Evolutionary conservation across 2,113 vertebrate species (phyloP).

Genomic region (Herpailurus yagouaroundi): DNA sequence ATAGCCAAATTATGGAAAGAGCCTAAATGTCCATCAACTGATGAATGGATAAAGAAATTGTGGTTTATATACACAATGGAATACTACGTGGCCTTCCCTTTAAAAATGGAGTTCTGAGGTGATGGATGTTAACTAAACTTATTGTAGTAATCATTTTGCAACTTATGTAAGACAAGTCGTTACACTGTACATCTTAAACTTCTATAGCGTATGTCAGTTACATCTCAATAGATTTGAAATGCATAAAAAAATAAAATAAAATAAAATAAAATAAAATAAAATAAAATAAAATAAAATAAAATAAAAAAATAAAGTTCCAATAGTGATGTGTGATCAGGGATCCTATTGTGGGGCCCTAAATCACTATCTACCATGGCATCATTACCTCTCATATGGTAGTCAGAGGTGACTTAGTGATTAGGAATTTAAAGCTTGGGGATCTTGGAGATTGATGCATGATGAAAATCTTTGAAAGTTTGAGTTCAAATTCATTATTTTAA

Average conservation of each 20-base stretch:
- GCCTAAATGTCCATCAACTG: too few species aligned
- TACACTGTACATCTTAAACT: background rate
- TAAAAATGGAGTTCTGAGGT: background rate
- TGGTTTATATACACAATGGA: too few species aligned
- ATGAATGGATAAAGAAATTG: too few species aligned
- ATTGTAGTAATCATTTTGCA: background rate
- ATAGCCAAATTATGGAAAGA: too few species aligned
- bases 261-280: background rate
- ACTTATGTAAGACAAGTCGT: background rate
- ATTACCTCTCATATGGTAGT: background rate
- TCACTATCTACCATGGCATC: background rate
- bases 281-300: background rate
- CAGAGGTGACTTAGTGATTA: background rate
- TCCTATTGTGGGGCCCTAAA: background rate
- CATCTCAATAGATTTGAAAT: background rate
- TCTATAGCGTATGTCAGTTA: background rate
- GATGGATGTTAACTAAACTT: background rate
- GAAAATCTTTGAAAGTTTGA: background rate
- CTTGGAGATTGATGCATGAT: background rate
- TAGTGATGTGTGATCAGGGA: background rate
- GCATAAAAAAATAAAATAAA: background rate
- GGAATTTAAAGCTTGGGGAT: background rate
- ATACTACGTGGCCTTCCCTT: background rate
- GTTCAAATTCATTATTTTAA: background rate
- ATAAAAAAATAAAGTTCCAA: background rate